Percentiles rank a stretch among this genome's conserved stretches.
Evolutionary conservation across 1,140 invertebrate genomes (phyloP).

Genomic region (Colletes latitarsis): DNA sequence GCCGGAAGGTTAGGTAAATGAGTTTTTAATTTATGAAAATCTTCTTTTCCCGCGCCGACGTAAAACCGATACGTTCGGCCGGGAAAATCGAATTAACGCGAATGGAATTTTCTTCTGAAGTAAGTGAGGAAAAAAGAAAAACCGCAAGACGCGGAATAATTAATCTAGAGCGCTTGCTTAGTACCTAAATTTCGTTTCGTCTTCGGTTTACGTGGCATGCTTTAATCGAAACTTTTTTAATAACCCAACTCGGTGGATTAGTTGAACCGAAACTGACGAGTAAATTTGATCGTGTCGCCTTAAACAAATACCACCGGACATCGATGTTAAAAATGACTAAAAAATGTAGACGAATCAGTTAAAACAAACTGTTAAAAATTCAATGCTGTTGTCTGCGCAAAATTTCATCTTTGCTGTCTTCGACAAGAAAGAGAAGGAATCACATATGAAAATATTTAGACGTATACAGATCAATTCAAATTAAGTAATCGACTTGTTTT

Average conservation of each 20-base stretch:
- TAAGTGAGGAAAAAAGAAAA: neutral
- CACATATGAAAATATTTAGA: too few relatives aligned
- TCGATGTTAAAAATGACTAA: too few relatives aligned
- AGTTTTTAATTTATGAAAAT: conserved; percentile 52
- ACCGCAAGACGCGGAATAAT: neutral
- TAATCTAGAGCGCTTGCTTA: conserved; percentile 6
- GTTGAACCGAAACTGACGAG: too few relatives aligned
- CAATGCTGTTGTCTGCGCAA: too few relatives aligned
- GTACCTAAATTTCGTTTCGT: neutral
- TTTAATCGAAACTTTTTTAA: neutral
- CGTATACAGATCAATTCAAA: too few relatives aligned
- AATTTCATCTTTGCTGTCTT: too few relatives aligned
- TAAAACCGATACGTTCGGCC: conserved; percentile 25
- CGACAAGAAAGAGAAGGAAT: too few relatives aligned
- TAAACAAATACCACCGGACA: too few relatives aligned
- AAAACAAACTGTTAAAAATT: too few relatives aligned
- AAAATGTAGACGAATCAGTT: too few relatives aligned
- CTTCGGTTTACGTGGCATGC: neutral
- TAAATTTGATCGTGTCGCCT: neutral
- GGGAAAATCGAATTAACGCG: conserved; percentile 31
- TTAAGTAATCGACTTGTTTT: too few relatives aligned
- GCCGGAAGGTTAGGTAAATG: conserved; percentile 31
- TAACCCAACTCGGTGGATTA: neutral
- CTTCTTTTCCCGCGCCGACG: conserved; percentile 1
- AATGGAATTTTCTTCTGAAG: conserved; percentile 1